Evolutionary conservation across 1,140 invertebrate genomes (phyloP).

Genomic region (Apolygus lucorum): DNA sequence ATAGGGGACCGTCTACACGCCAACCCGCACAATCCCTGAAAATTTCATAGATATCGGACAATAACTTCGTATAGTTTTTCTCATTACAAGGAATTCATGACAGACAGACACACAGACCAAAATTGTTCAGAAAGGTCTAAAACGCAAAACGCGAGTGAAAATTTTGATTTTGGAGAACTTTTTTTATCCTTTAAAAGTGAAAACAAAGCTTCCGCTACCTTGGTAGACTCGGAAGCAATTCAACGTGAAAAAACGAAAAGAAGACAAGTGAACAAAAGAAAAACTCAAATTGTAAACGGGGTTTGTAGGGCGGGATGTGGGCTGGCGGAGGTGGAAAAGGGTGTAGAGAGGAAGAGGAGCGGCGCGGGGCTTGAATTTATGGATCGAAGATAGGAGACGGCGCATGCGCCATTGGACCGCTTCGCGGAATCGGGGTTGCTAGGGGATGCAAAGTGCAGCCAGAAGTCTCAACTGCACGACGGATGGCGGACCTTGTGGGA

Average conservation of each 20-base stretch:
- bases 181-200: neutral
- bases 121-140: no score
- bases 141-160: no score
- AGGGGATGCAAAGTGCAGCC: neutral
- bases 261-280: neutral
- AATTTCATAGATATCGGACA: no score
- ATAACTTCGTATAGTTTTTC: no score
- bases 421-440: neutral
- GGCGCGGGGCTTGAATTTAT: no score
- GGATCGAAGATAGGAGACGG: neutral
- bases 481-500: no score
- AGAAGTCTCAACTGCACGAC: neutral
- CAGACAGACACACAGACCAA: no score
- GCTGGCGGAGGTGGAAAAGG: neutral
- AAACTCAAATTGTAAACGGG: neutral
- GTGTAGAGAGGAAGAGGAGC: neutral
- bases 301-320: neutral
- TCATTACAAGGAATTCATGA: no score
- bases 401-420: neutral
- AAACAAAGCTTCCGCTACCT: neutral
- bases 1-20: no score
- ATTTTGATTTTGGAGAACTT: neutral
- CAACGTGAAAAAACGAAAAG: neutral
- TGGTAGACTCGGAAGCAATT: no score
- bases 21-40: no score